Base-by-base conservation (phyloP, 2,888 invertebrate genomes). In the Xestobium rufovillosum region DNA sequence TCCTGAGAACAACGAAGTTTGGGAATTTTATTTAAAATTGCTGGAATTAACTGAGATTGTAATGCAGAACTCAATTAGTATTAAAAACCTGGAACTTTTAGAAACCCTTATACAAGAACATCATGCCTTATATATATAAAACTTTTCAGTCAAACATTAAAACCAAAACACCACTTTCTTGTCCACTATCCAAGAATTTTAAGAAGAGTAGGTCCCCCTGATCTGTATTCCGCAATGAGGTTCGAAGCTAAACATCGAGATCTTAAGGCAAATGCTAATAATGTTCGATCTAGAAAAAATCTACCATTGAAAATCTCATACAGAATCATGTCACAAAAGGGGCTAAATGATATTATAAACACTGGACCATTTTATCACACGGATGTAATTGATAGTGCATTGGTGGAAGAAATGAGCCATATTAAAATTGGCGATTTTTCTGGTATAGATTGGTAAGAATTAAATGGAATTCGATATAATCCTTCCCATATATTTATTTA, bases 181-280 rank as follows among this genome's bases (percentile, higher is more conserved):
- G 8, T 41, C 8, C 38, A 43, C 25, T 42, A 44, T 31, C 17
- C 39, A 9, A 14, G 31, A 11, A 36, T 31, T 31, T 8, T 39
- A 26, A 25, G 10, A 30, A 36, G 23, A 28, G 29, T 14, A 23
- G 42, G 39, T 8, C 42, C 42, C 4, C 26, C 32, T 13, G 9
- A 16, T 10, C 28, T 25, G 30, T n/a, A 33, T 10, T 39, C 29
- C 17, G 27, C 14, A 12, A 19, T 36, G 12, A 14, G 36, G 12
- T 43, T 40, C 34, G 42, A 45, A 30, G 42, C 34, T 19, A 44
- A 44, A 23, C 44, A 44, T 16, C 31, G 32, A 10, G 34, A 39
- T 27, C 26, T 44, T 3, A 44, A 42, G 34, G 27, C 37, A 38
- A 26, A 34, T 34, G 33, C 36, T 2, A 36, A 30, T 16, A 39